A percentile compares a stretch with the other conserved stretches of the same genome.
These are phyloP conservation scores for Labeo catla DNA, from an alignment of 2,113 vertebrate species.

Conservation along the genomic window DNA sequence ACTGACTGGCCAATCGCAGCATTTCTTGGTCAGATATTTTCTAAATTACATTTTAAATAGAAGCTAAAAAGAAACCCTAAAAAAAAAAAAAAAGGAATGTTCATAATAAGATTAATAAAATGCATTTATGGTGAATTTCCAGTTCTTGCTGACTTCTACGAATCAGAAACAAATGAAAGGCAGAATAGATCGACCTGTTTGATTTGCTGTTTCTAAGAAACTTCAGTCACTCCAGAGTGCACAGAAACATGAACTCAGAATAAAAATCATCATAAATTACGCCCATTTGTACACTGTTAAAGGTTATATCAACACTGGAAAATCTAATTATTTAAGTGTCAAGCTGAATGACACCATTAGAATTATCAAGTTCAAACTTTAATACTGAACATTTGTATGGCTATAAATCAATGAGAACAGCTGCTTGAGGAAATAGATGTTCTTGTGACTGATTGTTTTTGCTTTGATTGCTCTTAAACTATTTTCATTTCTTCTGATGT, in stretches of 20 bases:
- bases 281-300: not conserved
- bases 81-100: not conserved
- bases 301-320: not conserved
- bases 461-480: not conserved
- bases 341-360: not conserved
- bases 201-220: not conserved
- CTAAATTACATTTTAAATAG: not conserved
- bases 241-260: not conserved
- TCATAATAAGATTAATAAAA: not conserved
- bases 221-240: not conserved
- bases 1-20: no score
- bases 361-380: not conserved
- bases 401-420: not conserved
- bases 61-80: not conserved
- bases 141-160: not conserved
- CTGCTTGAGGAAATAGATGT: not conserved
- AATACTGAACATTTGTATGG: not conserved
- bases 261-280: not conserved
- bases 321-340: not conserved
- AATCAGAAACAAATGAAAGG: not conserved
- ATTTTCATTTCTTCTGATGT: not conserved
- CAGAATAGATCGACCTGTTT: not conserved
- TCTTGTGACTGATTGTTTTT: not conserved
- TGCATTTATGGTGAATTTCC: not conserved
- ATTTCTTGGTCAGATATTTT: not conserved